These are phyloP conservation scores for Furcifer pardalis DNA, from an alignment of 2,797 vertebrate genomes.

Conservation along the genomic window DNA sequence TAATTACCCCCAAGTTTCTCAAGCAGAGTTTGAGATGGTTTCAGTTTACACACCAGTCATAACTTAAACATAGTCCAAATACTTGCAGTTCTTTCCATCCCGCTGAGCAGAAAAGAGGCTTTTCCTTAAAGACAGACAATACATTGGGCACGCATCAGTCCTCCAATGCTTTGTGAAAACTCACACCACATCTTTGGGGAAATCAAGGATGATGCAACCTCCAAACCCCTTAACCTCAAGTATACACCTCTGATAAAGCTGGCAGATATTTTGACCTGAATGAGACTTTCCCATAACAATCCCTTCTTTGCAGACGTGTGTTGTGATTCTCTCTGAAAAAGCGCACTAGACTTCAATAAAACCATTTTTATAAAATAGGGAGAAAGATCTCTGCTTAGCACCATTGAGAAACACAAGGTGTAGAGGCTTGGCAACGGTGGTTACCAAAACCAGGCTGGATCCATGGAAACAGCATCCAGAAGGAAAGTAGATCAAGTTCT, in stretches of 20 bases:
- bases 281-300: conserved; percentile 12
- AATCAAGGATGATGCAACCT: conserved; percentile 7
- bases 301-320: too few relatives aligned
- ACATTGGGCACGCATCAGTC: neutral
- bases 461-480: neutral
- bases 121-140: neutral
- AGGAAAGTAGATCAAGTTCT: neutral
- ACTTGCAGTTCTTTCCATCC: neutral
- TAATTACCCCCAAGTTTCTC: conserved; percentile 7
- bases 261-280: conserved; percentile 14
- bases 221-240: neutral
- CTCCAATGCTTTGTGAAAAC: neutral
- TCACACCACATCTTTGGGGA: neutral
- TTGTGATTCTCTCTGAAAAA: neutral
- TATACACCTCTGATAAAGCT: neutral
- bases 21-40: neutral
- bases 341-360: neutral
- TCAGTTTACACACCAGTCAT: conserved; percentile 18
- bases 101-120: neutral
- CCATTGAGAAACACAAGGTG: neutral
- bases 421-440: neutral
- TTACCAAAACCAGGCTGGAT: neutral
- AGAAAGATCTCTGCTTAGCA: neutral
- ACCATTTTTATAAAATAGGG: neutral
- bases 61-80: conserved; percentile 28